Evolutionary conservation across 2,888 invertebrate genomes (phyloP).

Genomic region (Troides oblongomaculatus): DNA sequence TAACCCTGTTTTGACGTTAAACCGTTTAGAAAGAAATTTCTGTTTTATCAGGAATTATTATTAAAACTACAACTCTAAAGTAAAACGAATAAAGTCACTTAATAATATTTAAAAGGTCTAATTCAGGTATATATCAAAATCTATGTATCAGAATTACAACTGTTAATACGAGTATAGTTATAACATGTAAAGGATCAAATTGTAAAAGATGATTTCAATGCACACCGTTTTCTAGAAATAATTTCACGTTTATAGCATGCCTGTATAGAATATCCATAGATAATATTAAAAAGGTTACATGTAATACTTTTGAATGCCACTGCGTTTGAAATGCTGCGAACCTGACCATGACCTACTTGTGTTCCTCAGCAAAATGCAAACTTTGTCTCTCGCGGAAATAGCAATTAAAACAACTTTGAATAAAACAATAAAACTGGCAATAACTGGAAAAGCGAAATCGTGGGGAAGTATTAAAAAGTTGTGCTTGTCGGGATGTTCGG

Average conservation of each 20-base stretch:
- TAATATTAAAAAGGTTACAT: neutral
- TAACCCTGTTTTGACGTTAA: neutral
- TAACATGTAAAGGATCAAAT: too few relatives aligned
- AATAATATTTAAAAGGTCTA: too few relatives aligned
- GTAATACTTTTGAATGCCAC: neutral
- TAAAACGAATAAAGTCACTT: too few relatives aligned
- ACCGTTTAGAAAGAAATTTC: neutral
- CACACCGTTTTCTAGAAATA: too few relatives aligned
- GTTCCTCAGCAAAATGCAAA: neutral
- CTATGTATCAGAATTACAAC: too few relatives aligned
- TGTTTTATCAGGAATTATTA: neutral
- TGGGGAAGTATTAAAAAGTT: slow-evolving; percentile 52
- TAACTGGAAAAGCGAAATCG: slow-evolving; percentile 43
- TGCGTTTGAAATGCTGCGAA: neutral
- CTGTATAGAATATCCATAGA: neutral
- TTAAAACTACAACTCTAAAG: too few relatives aligned
- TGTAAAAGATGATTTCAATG: too few relatives aligned
- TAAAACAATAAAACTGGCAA: slow-evolving; percentile 25
- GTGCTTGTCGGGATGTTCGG: slow-evolving; percentile 42
- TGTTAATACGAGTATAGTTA: too few relatives aligned
- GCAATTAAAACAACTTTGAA: slow-evolving; percentile 15
- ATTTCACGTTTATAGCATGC: neutral
- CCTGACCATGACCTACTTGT: neutral
- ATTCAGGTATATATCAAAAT: too few relatives aligned
- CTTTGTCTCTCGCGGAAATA: neutral